Conservation (phyloP, 2,113 vertebrate genomes). For the Scatophagus argus region DNA sequence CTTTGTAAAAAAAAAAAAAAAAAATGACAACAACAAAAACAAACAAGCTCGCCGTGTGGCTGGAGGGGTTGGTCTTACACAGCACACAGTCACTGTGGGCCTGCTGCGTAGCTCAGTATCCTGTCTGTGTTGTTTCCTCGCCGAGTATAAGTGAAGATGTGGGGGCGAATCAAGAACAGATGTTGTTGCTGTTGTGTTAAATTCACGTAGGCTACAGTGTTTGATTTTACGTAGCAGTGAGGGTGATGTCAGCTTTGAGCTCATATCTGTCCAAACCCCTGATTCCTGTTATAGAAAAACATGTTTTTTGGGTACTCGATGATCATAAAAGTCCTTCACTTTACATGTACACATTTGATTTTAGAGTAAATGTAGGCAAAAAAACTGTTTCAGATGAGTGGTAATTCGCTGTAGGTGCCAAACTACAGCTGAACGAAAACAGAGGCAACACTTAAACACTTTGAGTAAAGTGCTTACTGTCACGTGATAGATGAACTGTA, state of each 20-base stretch:
- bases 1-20: slow-evolving; percentile 35
- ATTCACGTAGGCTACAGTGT: slow-evolving; percentile 41
- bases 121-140: slow-evolving; percentile 39
- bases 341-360: background rate
- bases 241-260: slow-evolving; percentile 25
- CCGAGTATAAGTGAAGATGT: background rate
- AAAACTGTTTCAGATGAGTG: background rate
- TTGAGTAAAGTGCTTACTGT: slow-evolving; percentile 41
- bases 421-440: slow-evolving; percentile 25
- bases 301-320: background rate
- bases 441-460: slow-evolving; percentile 1
- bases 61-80: slow-evolving; percentile 27
- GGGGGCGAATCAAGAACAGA: background rate
- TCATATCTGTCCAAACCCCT: slow-evolving; percentile 7
- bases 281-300: slow-evolving; percentile 5
- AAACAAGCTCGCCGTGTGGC: slow-evolving; percentile 18
- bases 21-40: too few species aligned
- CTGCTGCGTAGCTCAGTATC: slow-evolving; percentile 11
- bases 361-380: slow-evolving; percentile 9
- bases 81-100: slow-evolving; percentile 21
- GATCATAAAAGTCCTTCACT: background rate
- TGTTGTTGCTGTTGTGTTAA: slow-evolving; percentile 50
- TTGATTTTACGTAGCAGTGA: slow-evolving; percentile 48
- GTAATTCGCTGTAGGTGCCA: slow-evolving; percentile 16
- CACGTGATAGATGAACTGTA: slow-evolving; percentile 50